phyloP scores from a whole-genome alignment of 2,113 vertebrate species.

The Ciconia boyciana region DNA sequence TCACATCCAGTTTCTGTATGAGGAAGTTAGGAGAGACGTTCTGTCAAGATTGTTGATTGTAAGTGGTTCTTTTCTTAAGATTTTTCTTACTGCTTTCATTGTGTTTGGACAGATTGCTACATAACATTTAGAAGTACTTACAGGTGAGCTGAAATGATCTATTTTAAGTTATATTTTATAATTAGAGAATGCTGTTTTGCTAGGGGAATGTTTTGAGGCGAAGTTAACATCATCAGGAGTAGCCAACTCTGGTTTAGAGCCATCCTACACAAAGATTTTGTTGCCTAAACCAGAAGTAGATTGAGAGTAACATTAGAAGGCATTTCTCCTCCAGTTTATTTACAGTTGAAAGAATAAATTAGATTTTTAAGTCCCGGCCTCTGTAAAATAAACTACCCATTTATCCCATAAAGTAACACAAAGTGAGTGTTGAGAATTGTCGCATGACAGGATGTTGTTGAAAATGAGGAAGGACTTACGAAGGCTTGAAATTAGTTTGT shows the following conservation, averaged over 20 bases:
- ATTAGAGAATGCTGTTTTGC: neutral
- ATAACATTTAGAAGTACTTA: neutral
- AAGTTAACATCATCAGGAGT: neutral
- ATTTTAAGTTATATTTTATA: neutral
- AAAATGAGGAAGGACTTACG: neutral
- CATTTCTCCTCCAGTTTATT: constrained; percentile 21
- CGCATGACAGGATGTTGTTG: neutral
- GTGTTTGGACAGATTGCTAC: neutral
- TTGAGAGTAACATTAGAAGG: neutral
- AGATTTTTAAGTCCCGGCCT: neutral
- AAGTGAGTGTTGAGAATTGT: neutral
- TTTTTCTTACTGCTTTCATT: neutral
- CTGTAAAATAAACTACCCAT: neutral
- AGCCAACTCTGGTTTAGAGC: neutral
- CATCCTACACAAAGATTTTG: neutral
- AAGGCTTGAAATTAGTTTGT: neutral
- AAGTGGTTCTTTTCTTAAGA: neutral
- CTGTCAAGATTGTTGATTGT: neutral
- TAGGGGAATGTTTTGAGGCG: neutral
- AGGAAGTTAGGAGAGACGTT: neutral
- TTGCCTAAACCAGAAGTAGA: neutral
- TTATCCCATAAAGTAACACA: neutral
- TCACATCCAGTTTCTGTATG: neutral
- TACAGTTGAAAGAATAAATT: neutral
- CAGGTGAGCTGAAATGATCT: neutral